Evolutionary conservation across 2,888 invertebrate genomes (phyloP).

Genomic region (Phrixothrix hirtus): DNA sequence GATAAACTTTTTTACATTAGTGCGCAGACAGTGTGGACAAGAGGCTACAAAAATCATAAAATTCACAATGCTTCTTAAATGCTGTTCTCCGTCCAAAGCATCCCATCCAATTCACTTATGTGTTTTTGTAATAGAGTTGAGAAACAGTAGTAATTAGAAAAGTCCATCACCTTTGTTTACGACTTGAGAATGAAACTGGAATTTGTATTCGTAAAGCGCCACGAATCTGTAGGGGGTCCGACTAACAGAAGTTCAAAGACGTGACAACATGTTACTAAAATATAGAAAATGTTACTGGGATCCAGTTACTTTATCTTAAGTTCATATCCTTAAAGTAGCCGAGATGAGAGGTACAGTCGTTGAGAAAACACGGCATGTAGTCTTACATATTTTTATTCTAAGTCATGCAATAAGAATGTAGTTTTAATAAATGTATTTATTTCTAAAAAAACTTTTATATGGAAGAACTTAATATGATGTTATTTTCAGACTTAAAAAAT

Average conservation of each 20-base stretch:
- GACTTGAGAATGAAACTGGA: slow-evolving; percentile 41
- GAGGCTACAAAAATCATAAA: slow-evolving; percentile 12
- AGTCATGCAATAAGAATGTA: no score
- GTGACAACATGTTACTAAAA: slow-evolving; percentile 54
- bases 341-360: not conserved
- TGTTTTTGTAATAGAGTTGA: slow-evolving; percentile 14
- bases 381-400: no score
- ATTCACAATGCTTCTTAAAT: slow-evolving; percentile 19
- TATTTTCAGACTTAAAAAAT: no score
- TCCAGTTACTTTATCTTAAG: slow-evolving; percentile 26
- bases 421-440: no score
- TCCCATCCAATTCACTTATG: slow-evolving; percentile 15
- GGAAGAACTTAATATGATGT: no score
- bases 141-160: slow-evolving; percentile 50
- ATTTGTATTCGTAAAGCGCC: slow-evolving; percentile 49
- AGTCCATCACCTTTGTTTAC: slow-evolving; percentile 47
- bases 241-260: slow-evolving; percentile 50
- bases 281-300: slow-evolving; percentile 43
- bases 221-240: slow-evolving; percentile 44
- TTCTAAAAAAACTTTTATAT: no score
- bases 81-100: slow-evolving; percentile 3
- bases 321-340: slow-evolving; percentile 20
- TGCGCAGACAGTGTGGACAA: slow-evolving; percentile 9
- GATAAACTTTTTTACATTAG: slow-evolving; percentile 27
- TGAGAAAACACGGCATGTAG: slow-evolving; percentile 1